Percentiles rank a stretch among this genome's conserved stretches.
These are phyloP conservation scores for Agonopterix heracliana DNA, from an alignment of 2,888 invertebrate species.

Conservation along the genomic window DNA sequence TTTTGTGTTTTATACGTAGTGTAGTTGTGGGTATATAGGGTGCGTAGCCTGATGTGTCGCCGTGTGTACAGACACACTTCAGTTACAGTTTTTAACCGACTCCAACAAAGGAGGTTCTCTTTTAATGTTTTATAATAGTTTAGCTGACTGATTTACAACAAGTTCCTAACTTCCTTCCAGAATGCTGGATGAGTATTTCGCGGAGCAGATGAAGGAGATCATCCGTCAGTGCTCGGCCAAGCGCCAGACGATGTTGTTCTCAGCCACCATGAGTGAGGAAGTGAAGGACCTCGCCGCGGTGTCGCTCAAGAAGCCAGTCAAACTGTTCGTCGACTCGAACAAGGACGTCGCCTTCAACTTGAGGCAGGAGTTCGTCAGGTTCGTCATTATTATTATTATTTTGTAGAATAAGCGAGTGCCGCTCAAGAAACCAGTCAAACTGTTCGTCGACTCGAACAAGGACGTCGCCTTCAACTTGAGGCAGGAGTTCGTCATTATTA, in stretches of 20 bases:
- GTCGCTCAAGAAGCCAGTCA: constrained; percentile 93
- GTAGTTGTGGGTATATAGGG: no score
- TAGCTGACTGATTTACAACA: no score
- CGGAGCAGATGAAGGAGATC: constrained; percentile 99
- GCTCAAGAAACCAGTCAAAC: constrained; percentile 92
- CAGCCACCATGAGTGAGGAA: constrained; percentile 99
- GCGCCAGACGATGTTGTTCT: constrained; percentile 97
- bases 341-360: constrained; percentile 96
- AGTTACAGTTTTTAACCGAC: no score
- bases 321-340: constrained; percentile 96
- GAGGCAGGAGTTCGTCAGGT: constrained; percentile 95
- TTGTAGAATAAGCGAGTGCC: constrained; percentile 46
- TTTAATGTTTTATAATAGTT: no score
- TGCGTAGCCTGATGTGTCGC: no score
- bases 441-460: constrained; percentile 97
- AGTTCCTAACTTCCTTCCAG: constrained; percentile 47
- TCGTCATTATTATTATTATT: constrained; percentile 12
- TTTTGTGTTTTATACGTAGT: no score
- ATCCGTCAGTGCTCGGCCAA: constrained; percentile 93
- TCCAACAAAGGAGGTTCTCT: no score
- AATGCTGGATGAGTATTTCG: constrained; percentile 99
- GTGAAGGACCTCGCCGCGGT: constrained; percentile 96
- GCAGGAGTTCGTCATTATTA: constrained; percentile 86
- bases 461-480: constrained; percentile 96
- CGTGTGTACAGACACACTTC: no score